Evolutionary conservation across 2,797 vertebrate genomes (phyloP).

Genomic region (Onychomys torridus): DNA sequence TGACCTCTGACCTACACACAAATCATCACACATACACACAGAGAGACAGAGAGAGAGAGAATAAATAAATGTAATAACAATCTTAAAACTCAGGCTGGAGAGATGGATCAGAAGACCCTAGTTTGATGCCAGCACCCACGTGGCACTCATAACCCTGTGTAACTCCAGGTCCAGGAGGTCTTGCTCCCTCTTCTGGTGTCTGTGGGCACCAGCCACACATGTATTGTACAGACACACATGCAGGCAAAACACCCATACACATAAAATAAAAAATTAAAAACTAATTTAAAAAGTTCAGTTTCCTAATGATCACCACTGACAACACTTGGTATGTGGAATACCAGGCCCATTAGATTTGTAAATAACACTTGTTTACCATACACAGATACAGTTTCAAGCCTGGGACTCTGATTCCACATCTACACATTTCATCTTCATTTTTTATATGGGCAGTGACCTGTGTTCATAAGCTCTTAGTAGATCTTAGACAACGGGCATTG

Average conservation of each 20-base stretch:
- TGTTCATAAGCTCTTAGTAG: background rate
- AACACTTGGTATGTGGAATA: background rate
- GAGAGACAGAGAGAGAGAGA: background rate
- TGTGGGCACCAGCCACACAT: background rate
- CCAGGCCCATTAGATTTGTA: background rate
- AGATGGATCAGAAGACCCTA: background rate
- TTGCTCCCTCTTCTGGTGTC: background rate
- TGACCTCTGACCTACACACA: background rate
- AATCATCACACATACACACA: no score
- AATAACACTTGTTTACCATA: background rate
- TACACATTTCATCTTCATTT: background rate
- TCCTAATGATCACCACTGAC: background rate
- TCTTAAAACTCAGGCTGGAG: background rate
- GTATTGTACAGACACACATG: background rate
- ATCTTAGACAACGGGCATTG: constrained; percentile 14
- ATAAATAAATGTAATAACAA: background rate
- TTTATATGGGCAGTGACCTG: background rate
- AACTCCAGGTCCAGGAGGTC: background rate
- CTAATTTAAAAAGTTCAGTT: background rate
- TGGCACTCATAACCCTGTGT: background rate
- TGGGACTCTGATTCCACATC: background rate
- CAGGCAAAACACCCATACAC: background rate
- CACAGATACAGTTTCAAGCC: background rate
- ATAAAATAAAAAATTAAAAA: background rate
- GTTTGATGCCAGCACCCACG: background rate